These are phyloP conservation scores for Aegotheles bennettii DNA, from an alignment of 2,113 vertebrate species.

Conservation along the genomic window DNA sequence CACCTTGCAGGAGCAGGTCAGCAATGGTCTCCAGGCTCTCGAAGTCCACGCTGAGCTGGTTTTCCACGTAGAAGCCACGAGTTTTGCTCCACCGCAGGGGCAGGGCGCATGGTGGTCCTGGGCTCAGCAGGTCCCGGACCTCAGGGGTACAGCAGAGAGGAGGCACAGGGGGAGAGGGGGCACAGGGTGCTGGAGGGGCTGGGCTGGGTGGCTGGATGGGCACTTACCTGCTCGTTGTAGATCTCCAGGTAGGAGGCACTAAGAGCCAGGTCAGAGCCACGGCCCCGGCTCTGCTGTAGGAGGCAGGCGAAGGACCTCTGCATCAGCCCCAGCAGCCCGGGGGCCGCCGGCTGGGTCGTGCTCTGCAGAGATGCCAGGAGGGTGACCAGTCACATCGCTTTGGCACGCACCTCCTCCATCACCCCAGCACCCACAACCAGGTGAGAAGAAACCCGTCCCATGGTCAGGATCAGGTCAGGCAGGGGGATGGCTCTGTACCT, in stretches of 20 bases:
- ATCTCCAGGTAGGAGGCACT: conserved; percentile 78
- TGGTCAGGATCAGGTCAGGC: accelerated
- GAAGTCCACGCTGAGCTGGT: conserved; percentile 66
- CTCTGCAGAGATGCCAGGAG: neutral
- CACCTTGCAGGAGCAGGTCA: conserved; percentile 73
- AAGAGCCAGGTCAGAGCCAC: conserved; percentile 41
- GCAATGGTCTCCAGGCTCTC: conserved; percentile 60
- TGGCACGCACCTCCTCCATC: neutral
- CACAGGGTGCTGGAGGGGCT: accelerated
- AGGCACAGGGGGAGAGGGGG: accelerated
- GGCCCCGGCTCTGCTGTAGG: conserved; percentile 59
- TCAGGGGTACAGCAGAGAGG: neutral
- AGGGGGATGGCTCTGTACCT: conserved; percentile 16
- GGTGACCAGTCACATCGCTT: accelerated
- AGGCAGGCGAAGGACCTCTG: conserved; percentile 74
- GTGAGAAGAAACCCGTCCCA: neutral
- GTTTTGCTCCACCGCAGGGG: conserved; percentile 74
- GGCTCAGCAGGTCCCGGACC: conserved; percentile 74
- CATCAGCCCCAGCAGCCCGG: conserved; percentile 63
- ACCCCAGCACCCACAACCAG: accelerated
- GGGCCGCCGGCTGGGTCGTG: neutral
- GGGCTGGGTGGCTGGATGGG: accelerated
- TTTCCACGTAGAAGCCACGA: conserved; percentile 74
- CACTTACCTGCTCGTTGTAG: conserved; percentile 75
- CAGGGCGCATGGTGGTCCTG: conserved; percentile 25